phyloP scores from a whole-genome alignment of 1,140 invertebrate genomes.

The Mactra quadrangularis region DNA sequence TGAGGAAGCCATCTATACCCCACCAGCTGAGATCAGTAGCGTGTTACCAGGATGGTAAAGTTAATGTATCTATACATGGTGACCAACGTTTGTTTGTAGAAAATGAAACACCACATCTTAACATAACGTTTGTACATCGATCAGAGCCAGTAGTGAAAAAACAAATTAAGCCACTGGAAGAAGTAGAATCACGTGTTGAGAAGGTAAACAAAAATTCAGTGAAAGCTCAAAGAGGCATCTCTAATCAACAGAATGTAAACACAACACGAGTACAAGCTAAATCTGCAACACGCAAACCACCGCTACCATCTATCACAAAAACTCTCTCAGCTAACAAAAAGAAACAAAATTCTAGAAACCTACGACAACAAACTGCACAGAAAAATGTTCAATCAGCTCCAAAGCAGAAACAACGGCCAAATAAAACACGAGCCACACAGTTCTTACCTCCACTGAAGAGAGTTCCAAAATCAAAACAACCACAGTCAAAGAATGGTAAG shows the following conservation, averaged over 20 bases:
- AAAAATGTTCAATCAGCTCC: neutral
- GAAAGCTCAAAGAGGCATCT: neutral
- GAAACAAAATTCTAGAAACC: too few species aligned
- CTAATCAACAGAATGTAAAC: too few species aligned
- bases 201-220: neutral
- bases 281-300: neutral
- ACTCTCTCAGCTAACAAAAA: too few species aligned
- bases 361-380: neutral
- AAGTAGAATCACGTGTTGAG: neutral
- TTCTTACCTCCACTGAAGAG: neutral
- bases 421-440: neutral
- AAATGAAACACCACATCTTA: neutral
- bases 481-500: too few species aligned
- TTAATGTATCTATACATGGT: constrained; percentile 18
- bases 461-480: neutral
- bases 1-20: constrained; percentile 4
- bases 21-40: constrained; percentile 9
- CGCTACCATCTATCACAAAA: neutral
- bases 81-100: constrained; percentile 7
- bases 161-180: neutral
- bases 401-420: too few species aligned
- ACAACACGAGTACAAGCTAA: neutral
- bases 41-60: constrained; percentile 29
- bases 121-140: constrained; percentile 17
- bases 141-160: neutral